phyloP scores from a whole-genome alignment of 2,797 vertebrate genomes.

The Pygocentrus nattereri region DNA sequence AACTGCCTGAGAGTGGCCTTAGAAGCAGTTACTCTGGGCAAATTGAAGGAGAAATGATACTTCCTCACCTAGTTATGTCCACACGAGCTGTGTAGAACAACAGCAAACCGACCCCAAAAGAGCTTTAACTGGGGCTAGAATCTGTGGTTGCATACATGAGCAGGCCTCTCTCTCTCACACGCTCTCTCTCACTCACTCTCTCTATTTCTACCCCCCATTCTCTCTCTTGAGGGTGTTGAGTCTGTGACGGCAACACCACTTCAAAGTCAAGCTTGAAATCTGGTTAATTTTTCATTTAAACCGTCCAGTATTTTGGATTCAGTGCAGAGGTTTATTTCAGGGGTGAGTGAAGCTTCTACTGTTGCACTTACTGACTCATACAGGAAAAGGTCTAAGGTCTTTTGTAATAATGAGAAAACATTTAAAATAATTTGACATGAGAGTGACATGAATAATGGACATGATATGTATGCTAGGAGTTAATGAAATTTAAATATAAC shows the following conservation, averaged over 20 bases:
- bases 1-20: conserved; percentile 14
- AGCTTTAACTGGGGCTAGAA: conserved; percentile 38
- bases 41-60: conserved; percentile 11
- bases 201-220: not conserved
- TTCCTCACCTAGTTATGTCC: conserved; percentile 37
- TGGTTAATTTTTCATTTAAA: conserved; percentile 44
- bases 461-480: not conserved
- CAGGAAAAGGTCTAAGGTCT: not conserved
- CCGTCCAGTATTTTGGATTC: conserved; percentile 30
- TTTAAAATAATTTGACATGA: not conserved
- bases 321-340: not conserved
- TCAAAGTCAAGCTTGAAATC: conserved; percentile 45
- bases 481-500: not conserved
- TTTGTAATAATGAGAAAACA: not conserved
- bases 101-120: conserved; percentile 15
- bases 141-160: conserved; percentile 16
- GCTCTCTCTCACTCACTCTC: not conserved
- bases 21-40: conserved; percentile 22
- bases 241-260: conserved; percentile 4
- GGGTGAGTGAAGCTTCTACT: conserved; percentile 10
- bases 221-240: not conserved
- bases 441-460: not conserved
- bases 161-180: not conserved
- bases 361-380: not conserved
- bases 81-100: conserved; percentile 24